Base-by-base conservation (phyloP, 2,113 vertebrate genomes). In the Ascaphus truei region DNA sequence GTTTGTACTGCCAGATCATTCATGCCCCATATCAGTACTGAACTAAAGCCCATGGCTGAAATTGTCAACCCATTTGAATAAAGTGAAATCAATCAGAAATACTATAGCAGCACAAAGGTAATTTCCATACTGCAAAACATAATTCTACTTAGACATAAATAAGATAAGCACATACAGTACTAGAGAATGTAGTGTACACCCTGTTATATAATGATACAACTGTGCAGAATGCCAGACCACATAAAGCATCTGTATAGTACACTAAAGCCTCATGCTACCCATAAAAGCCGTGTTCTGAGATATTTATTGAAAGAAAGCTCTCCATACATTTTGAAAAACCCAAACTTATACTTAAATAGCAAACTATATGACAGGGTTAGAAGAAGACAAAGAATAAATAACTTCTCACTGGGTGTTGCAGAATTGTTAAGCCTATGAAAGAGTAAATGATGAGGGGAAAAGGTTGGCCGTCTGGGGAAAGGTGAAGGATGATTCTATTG, bases 301-400 rank as follows among this genome's bases (percentile, higher is more conserved):
- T 53, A 30, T 53, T 53, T 13, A n/a, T 53, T 53, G 7, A 30
- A 16, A 10, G 29, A 30, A 29, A 53, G 9, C 51, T 53, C 51
- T 30, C 26, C 22, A 53, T 45, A 45, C 13, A 53, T 53, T n/a
- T 30, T 30, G 7, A 7, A 64, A 33, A 57, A 59, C 7, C 37
- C 7, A 68, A 59, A 67, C 22, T 68, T 59, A 3, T 8, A 8
- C 53, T 59, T 18, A 34, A 68, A 50, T 37, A 58, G 22, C 41
- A 68, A 48, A 50, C 39, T 68, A 33, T 68, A 18, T 57, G 55
- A 68, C 65, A 68, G 48, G 41, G 53, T 68, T 59, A 50, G 65
- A 50, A 50, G 22, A 50, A 26, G 33, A 34, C 7, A 5, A 16
- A 36, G 23, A 68, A 59, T 58, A 48, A 36, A 68, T 58, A 53